phyloP scores from a whole-genome alignment of 2,888 invertebrate species.

The Dendrolimus pini region DNA sequence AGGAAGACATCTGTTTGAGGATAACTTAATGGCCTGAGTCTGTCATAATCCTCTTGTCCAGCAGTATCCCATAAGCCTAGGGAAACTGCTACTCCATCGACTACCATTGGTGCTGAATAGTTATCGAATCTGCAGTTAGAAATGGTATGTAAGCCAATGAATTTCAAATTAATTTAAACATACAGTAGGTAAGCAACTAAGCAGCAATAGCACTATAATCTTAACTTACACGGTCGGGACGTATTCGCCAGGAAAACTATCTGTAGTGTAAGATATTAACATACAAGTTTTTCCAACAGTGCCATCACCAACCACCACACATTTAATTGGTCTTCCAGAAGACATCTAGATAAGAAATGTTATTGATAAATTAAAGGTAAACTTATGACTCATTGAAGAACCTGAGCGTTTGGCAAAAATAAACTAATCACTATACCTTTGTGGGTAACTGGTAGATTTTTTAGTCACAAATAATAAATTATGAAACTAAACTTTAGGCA shows the following conservation, averaged over 20 bases:
- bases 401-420: slow-evolving; percentile 36
- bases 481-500: slow-evolving; percentile 9
- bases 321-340: slow-evolving; percentile 94
- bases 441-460: slow-evolving; percentile 7
- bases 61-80: slow-evolving; percentile 99
- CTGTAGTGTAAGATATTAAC: slow-evolving; percentile 94
- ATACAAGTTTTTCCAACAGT: slow-evolving; percentile 96
- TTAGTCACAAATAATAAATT: slow-evolving; percentile 1
- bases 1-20: slow-evolving; percentile 99
- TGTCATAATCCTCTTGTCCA: slow-evolving; percentile 98
- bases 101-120: slow-evolving; percentile 99
- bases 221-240: slow-evolving; percentile 93
- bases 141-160: not conserved
- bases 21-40: slow-evolving; percentile 96
- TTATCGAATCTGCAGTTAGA: slow-evolving; percentile 90
- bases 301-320: slow-evolving; percentile 95
- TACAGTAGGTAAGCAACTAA: slow-evolving; percentile 6
- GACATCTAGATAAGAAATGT: slow-evolving; percentile 81
- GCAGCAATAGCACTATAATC: slow-evolving; percentile 5
- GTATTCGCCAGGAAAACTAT: slow-evolving; percentile 96
- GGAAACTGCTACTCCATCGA: slow-evolving; percentile 97
- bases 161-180: not conserved
- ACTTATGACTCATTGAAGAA: slow-evolving; percentile 60
- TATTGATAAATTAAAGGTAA: slow-evolving; percentile 49
- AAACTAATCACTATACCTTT: slow-evolving; percentile 26